A percentile compares a stretch with the other conserved stretches of the same genome.
These are phyloP conservation scores for Oreocharis arfaki DNA, from an alignment of 2,113 vertebrate species.

Conservation along the genomic window DNA sequence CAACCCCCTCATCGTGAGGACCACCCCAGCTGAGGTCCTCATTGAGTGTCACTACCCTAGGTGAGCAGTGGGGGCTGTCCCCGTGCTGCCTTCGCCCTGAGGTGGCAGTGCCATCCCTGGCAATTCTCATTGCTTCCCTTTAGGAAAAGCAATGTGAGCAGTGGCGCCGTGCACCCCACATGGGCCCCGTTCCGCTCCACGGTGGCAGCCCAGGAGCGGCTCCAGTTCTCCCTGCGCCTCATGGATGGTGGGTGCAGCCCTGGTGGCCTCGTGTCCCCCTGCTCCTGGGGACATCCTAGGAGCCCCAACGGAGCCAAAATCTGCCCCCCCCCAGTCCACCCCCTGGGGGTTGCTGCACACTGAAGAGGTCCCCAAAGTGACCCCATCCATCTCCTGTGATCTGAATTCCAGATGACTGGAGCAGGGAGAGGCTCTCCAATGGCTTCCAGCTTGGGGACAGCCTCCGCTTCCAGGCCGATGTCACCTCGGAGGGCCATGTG, in stretches of 20 bases:
- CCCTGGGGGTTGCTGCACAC: rapidly evolving
- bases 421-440: background rate
- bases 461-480: background rate
- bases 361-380: background rate
- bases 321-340: background rate
- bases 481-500: background rate
- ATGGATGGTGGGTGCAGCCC: background rate
- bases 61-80: background rate
- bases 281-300: background rate
- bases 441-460: background rate
- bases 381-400: rapidly evolving
- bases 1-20: background rate
- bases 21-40: background rate
- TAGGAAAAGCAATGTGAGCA: background rate
- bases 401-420: background rate
- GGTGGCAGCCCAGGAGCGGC: background rate
- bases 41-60: background rate
- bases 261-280: background rate
- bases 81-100: rapidly evolving
- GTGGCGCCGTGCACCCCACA: background rate
- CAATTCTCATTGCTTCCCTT: background rate
- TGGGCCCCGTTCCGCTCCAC: background rate
- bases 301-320: rapidly evolving
- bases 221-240: background rate
- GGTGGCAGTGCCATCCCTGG: background rate